Percentiles rank a stretch among this genome's conserved stretches.
Conservation (phyloP, 2,888 invertebrate species). For the Apotomis capreana region DNA sequence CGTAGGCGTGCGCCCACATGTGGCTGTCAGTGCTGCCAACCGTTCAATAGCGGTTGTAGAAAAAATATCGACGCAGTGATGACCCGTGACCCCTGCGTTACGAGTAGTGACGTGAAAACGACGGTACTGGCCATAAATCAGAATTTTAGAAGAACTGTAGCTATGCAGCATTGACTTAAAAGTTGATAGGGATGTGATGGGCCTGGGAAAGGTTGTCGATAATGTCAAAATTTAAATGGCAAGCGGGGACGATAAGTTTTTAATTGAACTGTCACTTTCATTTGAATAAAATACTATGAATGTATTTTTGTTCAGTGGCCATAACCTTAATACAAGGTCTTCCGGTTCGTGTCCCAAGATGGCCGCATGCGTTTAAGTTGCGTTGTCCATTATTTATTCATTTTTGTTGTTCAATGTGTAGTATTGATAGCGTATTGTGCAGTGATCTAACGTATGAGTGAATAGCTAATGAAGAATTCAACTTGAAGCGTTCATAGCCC, state of each 20-base stretch:
- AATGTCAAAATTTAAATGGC: conserved; percentile 4
- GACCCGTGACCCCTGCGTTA: conserved; percentile 52
- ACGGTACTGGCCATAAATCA: conserved; percentile 35
- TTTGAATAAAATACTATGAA: not conserved
- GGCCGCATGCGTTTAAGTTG: no score
- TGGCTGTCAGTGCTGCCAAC: conserved; percentile 56
- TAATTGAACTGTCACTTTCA: conserved; percentile 10
- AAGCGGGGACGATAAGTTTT: not conserved
- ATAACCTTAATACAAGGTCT: not conserved
- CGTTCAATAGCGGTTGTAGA: conserved; percentile 53
- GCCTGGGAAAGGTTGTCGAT: conserved; percentile 9
- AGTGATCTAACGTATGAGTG: no score
- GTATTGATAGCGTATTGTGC: no score
- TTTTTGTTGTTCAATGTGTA: no score
- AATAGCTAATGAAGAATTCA: no score
- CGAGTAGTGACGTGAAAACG: conserved; percentile 48
- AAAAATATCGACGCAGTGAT: conserved; percentile 55
- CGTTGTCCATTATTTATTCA: no score
- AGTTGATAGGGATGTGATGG: not conserved
- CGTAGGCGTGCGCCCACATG: conserved; percentile 49
- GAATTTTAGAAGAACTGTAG: conserved; percentile 20
- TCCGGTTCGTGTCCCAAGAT: no score
- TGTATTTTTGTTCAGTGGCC: not conserved
- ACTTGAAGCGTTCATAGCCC: no score
- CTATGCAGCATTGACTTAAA: not conserved